These are phyloP conservation scores for Gracilinanus agilis DNA, from an alignment of 2,113 vertebrate genomes.

Conservation along the genomic window DNA sequence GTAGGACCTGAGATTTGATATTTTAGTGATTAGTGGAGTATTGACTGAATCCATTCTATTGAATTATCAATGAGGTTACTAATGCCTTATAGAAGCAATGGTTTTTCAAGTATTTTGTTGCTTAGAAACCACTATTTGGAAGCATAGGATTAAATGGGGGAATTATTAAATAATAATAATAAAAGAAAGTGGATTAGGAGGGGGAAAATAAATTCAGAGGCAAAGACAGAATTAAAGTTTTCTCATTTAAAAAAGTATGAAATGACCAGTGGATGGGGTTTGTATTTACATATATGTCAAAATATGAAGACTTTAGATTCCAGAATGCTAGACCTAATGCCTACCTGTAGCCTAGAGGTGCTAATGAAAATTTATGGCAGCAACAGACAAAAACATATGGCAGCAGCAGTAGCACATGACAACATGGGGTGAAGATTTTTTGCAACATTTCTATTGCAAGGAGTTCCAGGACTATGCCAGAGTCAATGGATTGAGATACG, in stretches of 20 bases:
- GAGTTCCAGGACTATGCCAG: neutral
- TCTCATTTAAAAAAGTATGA: neutral
- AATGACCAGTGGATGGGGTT: neutral
- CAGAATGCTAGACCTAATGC: neutral
- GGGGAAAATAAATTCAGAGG: neutral
- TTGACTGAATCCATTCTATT: neutral
- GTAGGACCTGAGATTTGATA: neutral
- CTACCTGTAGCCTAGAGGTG: neutral
- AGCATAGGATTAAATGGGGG: neutral
- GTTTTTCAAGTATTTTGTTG: neutral
- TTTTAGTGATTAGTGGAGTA: neutral
- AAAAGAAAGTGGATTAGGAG: neutral
- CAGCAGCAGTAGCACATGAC: neutral
- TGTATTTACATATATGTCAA: neutral
- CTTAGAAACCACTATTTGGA: neutral
- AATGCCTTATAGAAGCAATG: neutral
- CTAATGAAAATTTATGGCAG: neutral
- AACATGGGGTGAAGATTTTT: constrained; percentile 2
- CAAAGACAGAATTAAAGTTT: neutral
- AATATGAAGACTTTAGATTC: neutral
- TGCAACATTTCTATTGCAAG: constrained; percentile 20
- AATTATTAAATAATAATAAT: neutral
- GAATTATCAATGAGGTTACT: neutral
- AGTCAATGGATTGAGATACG: neutral
- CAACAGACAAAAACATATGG: constrained; percentile 19